These are phyloP conservation scores for Oxystoma pomonae DNA, from an alignment of 2,888 invertebrate genomes.

Conservation along the genomic window DNA sequence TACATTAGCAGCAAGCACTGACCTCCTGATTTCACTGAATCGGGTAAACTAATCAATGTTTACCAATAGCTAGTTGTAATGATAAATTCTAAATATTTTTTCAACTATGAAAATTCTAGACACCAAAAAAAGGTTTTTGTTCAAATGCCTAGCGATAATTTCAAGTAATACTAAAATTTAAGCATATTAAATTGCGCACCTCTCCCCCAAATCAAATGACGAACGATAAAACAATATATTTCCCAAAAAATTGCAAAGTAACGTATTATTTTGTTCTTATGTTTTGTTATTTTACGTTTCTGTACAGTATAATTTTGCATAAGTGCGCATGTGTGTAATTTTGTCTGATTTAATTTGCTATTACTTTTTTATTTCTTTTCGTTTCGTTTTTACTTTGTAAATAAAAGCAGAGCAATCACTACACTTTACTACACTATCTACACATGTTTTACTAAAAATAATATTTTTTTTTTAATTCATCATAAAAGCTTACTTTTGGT, in stretches of 20 bases:
- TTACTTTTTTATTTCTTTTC: constrained; percentile 36
- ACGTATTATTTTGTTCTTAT: constrained; percentile 11
- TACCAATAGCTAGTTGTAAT: too few relatives aligned
- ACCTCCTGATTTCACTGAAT: too few relatives aligned
- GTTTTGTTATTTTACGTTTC: constrained; percentile 18
- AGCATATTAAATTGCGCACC: constrained; percentile 27
- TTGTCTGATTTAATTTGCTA: constrained; percentile 39
- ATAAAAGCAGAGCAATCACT: constrained; percentile 46
- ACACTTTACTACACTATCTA: constrained; percentile 26
- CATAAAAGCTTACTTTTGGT: too few relatives aligned
- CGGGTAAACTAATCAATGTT: too few relatives aligned
- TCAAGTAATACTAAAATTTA: too few relatives aligned
- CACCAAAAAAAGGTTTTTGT: too few relatives aligned
- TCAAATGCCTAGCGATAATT: too few relatives aligned
- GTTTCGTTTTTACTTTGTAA: constrained; percentile 35
- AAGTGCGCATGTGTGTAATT: constrained; percentile 44
- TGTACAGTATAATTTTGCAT: constrained; percentile 41
- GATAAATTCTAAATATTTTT: too few relatives aligned
- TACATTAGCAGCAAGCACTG: too few relatives aligned
- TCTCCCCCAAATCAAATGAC: constrained; percentile 46
- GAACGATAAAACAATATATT: constrained; percentile 32
- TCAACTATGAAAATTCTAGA: too few relatives aligned
- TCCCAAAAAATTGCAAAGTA: neutral
- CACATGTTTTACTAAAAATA: constrained; percentile 8
- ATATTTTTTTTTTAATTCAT: too few relatives aligned